Base-by-base conservation (phyloP, 1,140 invertebrate genomes). In the Chironomus tepperi region DNA sequence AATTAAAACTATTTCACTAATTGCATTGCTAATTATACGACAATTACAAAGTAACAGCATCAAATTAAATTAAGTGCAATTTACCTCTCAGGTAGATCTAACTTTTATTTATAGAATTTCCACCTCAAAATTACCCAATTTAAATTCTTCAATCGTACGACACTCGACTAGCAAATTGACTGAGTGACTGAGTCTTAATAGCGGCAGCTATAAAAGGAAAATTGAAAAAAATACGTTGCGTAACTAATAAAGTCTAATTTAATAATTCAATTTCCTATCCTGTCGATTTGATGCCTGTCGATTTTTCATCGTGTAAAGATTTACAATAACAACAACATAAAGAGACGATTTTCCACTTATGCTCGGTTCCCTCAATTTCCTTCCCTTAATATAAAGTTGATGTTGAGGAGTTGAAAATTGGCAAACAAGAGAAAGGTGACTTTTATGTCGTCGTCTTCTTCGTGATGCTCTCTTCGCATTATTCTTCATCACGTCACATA, bases 201-300 rank as follows among this genome's bases (percentile, higher is more conserved):
- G 47, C 5, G n/a, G 15, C n/a, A 57, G 47, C 24, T 34, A 34
- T 34, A 34, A 57, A 57, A 57, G n/a, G 47, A 57, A 12, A 57
- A 15, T 15, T 10, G 2, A 8, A 47, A 15, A 57, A 57, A 57
- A 57, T 57, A 57, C 47, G n/a, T 57, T 57, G 47, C 12, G 47
- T 57, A 57, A 70, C 8, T 70, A 18, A 70, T 70, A 70, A 57
- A 70, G 65, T 70, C 65, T 70, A 70, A 70, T 70, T 70, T 70
- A 70, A 70, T 70, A 70, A 70, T 70, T 70, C 65, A 70, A 70
- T 70, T 70, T 21, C 65, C 65, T 70, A 57, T 70, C 65, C 9
- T 70, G 8, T 70, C 65, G 7, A 70, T 21, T 70, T 70, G 65
- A 70, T 70, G 16, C 18, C 19, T 21, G 65, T 70, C 65, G 65